Conservation (phyloP, 2,888 invertebrate genomes). For the Scaptomyza polygonia region DNA sequence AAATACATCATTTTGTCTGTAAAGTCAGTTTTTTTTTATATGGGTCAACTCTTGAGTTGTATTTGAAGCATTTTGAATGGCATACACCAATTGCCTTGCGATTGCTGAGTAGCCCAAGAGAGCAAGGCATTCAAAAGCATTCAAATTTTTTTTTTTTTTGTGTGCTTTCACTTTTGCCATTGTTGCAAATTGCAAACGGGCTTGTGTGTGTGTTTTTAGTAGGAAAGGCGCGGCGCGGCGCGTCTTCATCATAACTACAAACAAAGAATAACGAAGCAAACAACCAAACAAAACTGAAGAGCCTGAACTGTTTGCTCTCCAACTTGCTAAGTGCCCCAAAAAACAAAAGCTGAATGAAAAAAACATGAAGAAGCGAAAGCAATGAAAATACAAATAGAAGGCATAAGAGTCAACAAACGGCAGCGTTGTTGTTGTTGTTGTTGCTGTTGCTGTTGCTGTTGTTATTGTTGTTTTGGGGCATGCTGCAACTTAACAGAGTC, state of each 20-base stretch:
- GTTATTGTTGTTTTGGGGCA: neutral
- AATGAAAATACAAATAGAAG: slow-evolving; percentile 29
- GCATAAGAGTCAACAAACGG: slow-evolving; percentile 51
- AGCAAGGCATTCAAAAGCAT: slow-evolving; percentile 25
- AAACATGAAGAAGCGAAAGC: slow-evolving; percentile 11
- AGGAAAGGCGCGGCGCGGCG: slow-evolving; percentile 32
- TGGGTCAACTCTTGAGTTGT: too few relatives aligned
- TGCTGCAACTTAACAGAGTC: slow-evolving; percentile 10
- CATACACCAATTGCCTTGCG: neutral
- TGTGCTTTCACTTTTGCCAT: slow-evolving; percentile 55
- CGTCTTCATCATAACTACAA: slow-evolving; percentile 70
- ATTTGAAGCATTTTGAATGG: too few relatives aligned
- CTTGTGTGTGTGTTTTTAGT: slow-evolving; percentile 19
- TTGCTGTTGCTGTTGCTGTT: too few relatives aligned
- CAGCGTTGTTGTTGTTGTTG: too few relatives aligned
- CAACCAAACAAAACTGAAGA: slow-evolving; percentile 51
- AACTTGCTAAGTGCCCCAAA: slow-evolving; percentile 53
- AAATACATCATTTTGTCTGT: too few relatives aligned
- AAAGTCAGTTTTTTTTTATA: too few relatives aligned
- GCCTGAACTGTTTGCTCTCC: slow-evolving; percentile 61
- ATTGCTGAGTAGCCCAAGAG: neutral
- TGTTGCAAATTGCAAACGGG: slow-evolving; percentile 61
- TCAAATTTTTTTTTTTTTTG: slow-evolving; percentile 47
- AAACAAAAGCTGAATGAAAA: slow-evolving; percentile 1
- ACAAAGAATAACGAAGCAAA: slow-evolving; percentile 63